A percentile compares a stretch with the other conserved stretches of the same genome.
phyloP scores from a whole-genome alignment of 1,140 invertebrate species.

The Oscheius sp. region DNA sequence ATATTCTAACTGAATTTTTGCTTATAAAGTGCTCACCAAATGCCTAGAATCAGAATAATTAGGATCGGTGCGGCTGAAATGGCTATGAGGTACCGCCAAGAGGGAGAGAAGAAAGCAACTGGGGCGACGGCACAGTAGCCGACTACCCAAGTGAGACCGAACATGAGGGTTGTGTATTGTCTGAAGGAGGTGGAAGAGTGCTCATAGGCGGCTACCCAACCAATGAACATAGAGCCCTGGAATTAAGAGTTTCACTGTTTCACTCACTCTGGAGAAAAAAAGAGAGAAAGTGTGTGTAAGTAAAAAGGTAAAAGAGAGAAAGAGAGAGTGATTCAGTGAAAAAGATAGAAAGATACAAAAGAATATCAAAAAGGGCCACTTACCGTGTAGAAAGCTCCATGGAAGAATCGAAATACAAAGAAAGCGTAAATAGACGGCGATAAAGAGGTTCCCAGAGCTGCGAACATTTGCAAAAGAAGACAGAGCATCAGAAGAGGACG shows the following conservation, averaged over 20 bases:
- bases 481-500: slow-evolving; percentile 30
- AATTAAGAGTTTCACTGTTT: no score
- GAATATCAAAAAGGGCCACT: background rate
- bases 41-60: slow-evolving; percentile 35
- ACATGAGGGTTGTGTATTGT: slow-evolving; percentile 49
- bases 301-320: no score
- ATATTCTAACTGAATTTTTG: slow-evolving; percentile 15
- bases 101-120: slow-evolving; percentile 25
- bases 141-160: slow-evolving; percentile 51
- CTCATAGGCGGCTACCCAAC: slow-evolving; percentile 55
- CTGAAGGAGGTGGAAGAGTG: slow-evolving; percentile 45
- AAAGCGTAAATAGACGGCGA: slow-evolving; percentile 31
- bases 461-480: slow-evolving; percentile 19
- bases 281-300: no score
- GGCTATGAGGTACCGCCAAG: slow-evolving; percentile 41
- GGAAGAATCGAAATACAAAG: slow-evolving; percentile 26
- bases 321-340: no score
- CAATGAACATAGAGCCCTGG: slow-evolving; percentile 44
- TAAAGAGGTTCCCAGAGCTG: slow-evolving; percentile 24
- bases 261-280: no score
- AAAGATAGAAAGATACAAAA: background rate
- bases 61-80: slow-evolving; percentile 35
- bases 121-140: slow-evolving; percentile 42
- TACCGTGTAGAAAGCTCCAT: slow-evolving; percentile 40
- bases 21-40: slow-evolving; percentile 37